Base-by-base conservation (phyloP, 2,797 vertebrate species). In the Pelochelys cantorii region DNA sequence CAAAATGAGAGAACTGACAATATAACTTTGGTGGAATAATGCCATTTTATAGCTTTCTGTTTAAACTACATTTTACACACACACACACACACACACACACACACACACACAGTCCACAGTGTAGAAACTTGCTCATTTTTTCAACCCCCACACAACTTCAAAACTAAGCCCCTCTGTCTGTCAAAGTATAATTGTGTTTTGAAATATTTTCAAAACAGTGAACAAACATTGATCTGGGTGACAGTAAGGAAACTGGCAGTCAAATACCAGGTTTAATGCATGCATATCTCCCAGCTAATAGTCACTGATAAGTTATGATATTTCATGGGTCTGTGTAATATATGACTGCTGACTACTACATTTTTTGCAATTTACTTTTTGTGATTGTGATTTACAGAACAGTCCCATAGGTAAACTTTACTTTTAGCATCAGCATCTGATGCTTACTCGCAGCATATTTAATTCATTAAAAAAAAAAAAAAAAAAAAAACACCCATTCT, bases 351-450 rank as follows among this genome's bases (percentile, higher is more conserved):
- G 22, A 54, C n/a, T 88, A 23, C 13, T 53, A 79, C 18, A 89
- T 89, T 68, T 68, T 85, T 82, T 62, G 23, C 13, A 62, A 86
- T 93, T 57, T 84, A 52, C 15, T 79, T 89, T 83, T 48, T 34
- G 23, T 91, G 52, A 95, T 90, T 85, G 23, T 91, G 52, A 95
- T 90, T 85, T 94, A 80, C 85, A 29, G 17, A 91, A 84, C n/a
- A 52, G 23, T 90, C 74, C 77, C 7, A 78, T 37, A 9, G 3
- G 13, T 74, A 88, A 89, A 90, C 31, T 0, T 31, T 68, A 74
- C 2, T 31, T 93, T 89, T 74, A 88, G 3, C 15, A 87, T 62
- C 56, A 53, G 80, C 11, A 75, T 34, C 62, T 27, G 56, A 56
- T 20, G 77, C 22, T 81, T 85, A 71, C 18, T 88, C 88, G 11